These are phyloP conservation scores for Pheosia gnoma DNA, from an alignment of 2,888 invertebrate genomes.

Conservation along the genomic window DNA sequence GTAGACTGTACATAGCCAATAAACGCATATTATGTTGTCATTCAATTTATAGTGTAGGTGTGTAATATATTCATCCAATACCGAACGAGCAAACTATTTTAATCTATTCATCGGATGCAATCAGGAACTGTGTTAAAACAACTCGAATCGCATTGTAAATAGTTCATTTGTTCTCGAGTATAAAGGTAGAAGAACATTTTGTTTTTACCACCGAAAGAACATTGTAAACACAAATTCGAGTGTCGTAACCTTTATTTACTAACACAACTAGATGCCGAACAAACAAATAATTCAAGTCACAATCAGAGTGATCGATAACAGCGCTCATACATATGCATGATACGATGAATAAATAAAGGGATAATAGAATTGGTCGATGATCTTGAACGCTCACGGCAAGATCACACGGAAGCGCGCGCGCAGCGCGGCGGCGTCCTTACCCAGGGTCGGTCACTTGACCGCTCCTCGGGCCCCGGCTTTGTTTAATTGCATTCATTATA, in stretches of 20 bases:
- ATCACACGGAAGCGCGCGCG: slow-evolving; percentile 55
- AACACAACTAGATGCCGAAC: slow-evolving; percentile 6
- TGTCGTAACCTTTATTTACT: slow-evolving; percentile 4
- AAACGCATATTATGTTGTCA: background rate
- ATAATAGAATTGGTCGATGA: slow-evolving; percentile 43
- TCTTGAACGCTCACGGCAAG: slow-evolving; percentile 44
- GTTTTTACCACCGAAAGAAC: background rate
- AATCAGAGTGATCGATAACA: slow-evolving; percentile 14
- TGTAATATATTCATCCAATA: background rate
- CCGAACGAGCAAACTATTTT: background rate
- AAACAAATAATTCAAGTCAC: slow-evolving; percentile 14
- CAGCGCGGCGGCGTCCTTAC: slow-evolving; percentile 41
- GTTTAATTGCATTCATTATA: slow-evolving; percentile 39
- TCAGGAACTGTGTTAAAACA: background rate
- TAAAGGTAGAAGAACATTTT: background rate
- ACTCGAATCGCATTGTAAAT: background rate
- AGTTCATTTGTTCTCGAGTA: background rate
- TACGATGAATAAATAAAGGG: slow-evolving; percentile 39
- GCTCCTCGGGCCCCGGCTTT: slow-evolving; percentile 36
- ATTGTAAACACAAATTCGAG: background rate
- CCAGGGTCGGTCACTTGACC: slow-evolving; percentile 51
- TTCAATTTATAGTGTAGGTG: too few relatives aligned
- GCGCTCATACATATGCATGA: slow-evolving; percentile 25
- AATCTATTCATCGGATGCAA: background rate
- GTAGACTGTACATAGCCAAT: background rate